Conservation (phyloP, 2,888 invertebrate species). For the Eristalis arbustorum region DNA sequence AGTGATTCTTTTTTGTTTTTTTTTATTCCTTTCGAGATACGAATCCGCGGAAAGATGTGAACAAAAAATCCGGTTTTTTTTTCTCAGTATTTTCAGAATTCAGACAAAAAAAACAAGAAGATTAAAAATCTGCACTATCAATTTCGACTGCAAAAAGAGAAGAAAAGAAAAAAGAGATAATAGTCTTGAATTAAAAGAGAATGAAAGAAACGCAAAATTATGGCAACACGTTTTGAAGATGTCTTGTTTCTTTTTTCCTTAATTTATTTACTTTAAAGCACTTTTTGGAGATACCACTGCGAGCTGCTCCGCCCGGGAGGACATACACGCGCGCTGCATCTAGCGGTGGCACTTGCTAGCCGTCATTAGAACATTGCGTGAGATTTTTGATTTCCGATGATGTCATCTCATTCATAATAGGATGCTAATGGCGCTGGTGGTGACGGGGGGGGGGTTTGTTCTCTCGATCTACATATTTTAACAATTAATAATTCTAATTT, state of each 20-base stretch:
- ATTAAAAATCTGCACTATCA: conserved; percentile 46
- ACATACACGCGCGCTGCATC: neutral
- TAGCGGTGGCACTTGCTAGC: neutral
- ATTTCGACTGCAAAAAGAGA: conserved; percentile 54
- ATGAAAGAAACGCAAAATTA: conserved; percentile 34
- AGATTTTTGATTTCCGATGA: neutral
- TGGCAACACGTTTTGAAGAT: conserved; percentile 57
- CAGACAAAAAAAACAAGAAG: conserved; percentile 33
- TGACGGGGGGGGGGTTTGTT: no score
- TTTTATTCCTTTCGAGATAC: conserved; percentile 3
- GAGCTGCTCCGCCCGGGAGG: neutral
- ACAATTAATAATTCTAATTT: conserved; percentile 42
- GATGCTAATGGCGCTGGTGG: conserved; percentile 18
- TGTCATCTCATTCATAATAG: conserved; percentile 3
- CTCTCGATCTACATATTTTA: conserved; percentile 35
- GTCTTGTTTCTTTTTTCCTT: conserved; percentile 16
- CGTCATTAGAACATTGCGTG: conserved; percentile 26
- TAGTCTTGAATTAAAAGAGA: conserved; percentile 43
- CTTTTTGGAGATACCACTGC: conserved; percentile 48
- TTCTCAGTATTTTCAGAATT: conserved; percentile 2
- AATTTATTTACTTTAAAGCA: conserved; percentile 10
- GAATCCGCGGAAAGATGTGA: neutral
- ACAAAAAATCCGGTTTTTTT: conserved; percentile 32
- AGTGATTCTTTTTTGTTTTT: conserved; percentile 5
- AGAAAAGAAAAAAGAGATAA: conserved; percentile 45